Percentiles rank a stretch among this genome's conserved stretches.
These are phyloP conservation scores for Mythimna albipuncta DNA, from an alignment of 2,888 invertebrate genomes.

Conservation along the genomic window DNA sequence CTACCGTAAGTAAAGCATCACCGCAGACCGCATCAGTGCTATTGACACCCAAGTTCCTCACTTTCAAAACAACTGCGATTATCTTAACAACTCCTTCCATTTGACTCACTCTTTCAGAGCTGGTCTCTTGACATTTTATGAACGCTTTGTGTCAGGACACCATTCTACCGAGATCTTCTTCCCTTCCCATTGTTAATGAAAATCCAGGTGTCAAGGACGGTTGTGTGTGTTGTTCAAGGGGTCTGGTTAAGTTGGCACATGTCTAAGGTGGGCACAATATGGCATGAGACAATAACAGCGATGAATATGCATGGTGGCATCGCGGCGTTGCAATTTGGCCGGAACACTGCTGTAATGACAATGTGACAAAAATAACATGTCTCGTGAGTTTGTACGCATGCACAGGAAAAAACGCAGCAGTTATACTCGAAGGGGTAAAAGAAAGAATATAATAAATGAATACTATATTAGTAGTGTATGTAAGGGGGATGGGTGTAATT, in stretches of 20 bases:
- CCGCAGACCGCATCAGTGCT: constrained; percentile 15
- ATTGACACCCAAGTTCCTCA: constrained; percentile 32
- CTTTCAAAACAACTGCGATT: constrained; percentile 53
- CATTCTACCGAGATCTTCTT: constrained; percentile 64
- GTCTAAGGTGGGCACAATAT: constrained; percentile 80
- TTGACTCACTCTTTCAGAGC: constrained; percentile 75
- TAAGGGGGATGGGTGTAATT: constrained; percentile 6
- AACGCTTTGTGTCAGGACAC: constrained; percentile 77
- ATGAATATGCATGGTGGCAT: constrained; percentile 89
- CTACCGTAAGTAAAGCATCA: not conserved
- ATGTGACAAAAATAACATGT: constrained; percentile 87
- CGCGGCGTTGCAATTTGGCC: constrained; percentile 86
- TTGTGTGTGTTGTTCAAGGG: constrained; percentile 48
- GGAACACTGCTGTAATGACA: constrained; percentile 87
- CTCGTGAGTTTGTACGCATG: constrained; percentile 54
- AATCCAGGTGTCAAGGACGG: constrained; percentile 1
- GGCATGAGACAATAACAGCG: constrained; percentile 83
- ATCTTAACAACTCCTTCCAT: constrained; percentile 72
- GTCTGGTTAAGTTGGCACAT: constrained; percentile 69
- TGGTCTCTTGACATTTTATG: constrained; percentile 83
- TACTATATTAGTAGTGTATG: not conserved
- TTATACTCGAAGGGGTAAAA: not conserved
- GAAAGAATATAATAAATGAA: constrained; percentile 6
- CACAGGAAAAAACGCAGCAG: constrained; percentile 27
- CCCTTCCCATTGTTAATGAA: constrained; percentile 12